Conservation (phyloP, 2,113 vertebrate species). For the Pygoscelis antarcticus region DNA sequence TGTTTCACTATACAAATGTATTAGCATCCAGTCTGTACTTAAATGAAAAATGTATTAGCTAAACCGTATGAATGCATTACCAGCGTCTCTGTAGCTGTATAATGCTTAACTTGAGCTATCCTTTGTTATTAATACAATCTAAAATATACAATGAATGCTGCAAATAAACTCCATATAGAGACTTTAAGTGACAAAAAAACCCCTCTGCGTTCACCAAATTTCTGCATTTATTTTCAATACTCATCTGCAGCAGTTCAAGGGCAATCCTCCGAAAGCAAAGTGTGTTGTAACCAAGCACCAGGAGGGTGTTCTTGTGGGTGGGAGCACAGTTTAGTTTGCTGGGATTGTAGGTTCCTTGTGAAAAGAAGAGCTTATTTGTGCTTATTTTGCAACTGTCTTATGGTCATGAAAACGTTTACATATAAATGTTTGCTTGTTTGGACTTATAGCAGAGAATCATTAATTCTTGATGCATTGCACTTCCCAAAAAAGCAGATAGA, state of each 20-base stretch:
- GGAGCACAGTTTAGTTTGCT: neutral
- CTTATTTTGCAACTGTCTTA: neutral
- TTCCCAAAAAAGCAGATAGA: neutral
- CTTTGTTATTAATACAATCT: neutral
- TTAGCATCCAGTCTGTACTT: conserved; percentile 26
- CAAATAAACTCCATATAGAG: neutral
- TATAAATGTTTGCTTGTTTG: neutral
- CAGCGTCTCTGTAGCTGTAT: neutral
- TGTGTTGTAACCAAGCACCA: rapidly evolving
- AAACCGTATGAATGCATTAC: neutral
- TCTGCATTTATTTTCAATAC: neutral
- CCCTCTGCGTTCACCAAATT: neutral
- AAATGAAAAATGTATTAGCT: conserved; percentile 46
- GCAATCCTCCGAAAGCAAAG: rapidly evolving
- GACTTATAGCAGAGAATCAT: neutral
- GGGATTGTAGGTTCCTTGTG: neutral
- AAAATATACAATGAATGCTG: neutral
- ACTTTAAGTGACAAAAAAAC: neutral
- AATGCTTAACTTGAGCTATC: neutral
- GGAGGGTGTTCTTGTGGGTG: rapidly evolving
- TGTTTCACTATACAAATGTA: conserved; percentile 38
- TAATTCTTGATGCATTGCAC: neutral
- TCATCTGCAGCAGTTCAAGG: neutral
- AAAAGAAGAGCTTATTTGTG: neutral
- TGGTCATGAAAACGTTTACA: neutral